These are phyloP conservation scores for Seira sanloemensis DNA, from an alignment of 2,888 invertebrate genomes.

Conservation along the genomic window DNA sequence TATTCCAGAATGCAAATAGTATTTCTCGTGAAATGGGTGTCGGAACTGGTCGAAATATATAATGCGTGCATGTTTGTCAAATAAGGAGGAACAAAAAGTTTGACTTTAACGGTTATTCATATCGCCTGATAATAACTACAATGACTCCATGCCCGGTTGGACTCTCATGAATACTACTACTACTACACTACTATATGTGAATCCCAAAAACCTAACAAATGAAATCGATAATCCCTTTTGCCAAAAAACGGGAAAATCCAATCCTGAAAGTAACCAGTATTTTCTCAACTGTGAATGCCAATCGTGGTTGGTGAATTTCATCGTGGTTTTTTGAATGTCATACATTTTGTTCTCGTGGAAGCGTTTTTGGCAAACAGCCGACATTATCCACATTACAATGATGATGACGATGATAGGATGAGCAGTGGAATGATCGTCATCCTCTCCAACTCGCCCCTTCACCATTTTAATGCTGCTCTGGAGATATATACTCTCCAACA, in stretches of 20 bases:
- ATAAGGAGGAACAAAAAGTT: not conserved
- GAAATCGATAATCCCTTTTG: constrained; percentile 51
- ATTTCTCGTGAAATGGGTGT: too few relatives aligned
- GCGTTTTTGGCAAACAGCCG: constrained; percentile 59
- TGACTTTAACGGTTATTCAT: not conserved
- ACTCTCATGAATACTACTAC: too few relatives aligned
- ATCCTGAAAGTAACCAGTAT: constrained; percentile 11
- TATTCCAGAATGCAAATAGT: too few relatives aligned
- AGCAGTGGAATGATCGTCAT: constrained; percentile 42
- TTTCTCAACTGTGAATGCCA: constrained; percentile 62
- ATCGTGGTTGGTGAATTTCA: constrained; percentile 63
- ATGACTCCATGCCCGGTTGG: not conserved
- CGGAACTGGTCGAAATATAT: too few relatives aligned
- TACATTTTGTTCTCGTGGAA: constrained; percentile 39
- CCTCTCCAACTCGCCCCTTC: not conserved
- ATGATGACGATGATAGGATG: constrained; percentile 48
- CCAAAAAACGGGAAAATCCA: constrained; percentile 5
- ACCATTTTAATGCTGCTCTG: not conserved
- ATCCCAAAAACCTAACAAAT: constrained; percentile 29
- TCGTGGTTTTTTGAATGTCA: constrained; percentile 63
- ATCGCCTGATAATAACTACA: not conserved
- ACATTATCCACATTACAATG: constrained; percentile 60
- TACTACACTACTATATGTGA: too few relatives aligned
- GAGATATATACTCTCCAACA: too few relatives aligned
- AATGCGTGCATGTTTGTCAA: too few relatives aligned